Evolutionary conservation across 2,797 vertebrate species (phyloP).

Genomic region (Chaetophractus vellerosus): DNA sequence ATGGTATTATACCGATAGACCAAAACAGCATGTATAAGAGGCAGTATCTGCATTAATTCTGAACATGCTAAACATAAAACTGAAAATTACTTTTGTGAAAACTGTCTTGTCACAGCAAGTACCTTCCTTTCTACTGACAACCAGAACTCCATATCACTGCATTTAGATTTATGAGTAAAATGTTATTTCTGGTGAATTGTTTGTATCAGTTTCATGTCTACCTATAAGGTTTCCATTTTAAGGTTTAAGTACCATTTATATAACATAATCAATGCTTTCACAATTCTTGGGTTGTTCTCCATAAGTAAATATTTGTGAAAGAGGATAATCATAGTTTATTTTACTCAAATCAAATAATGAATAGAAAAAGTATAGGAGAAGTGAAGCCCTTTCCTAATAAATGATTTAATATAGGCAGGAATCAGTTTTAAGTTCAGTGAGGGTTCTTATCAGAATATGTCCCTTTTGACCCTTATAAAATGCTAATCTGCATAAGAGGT

Average conservation of each 20-base stretch:
- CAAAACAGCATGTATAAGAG: constrained; percentile 81
- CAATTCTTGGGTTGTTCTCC: constrained; percentile 87
- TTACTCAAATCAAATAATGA: constrained; percentile 84
- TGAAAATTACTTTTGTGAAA: constrained; percentile 77
- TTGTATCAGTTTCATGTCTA: constrained; percentile 87
- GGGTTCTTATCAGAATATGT: neutral
- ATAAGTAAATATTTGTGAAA: constrained; percentile 89
- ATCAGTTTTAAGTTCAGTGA: constrained; percentile 67
- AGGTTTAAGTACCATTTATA: constrained; percentile 87
- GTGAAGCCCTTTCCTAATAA: constrained; percentile 9
- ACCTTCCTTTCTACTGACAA: constrained; percentile 85
- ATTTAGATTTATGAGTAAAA: constrained; percentile 86
- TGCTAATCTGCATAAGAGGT: neutral
- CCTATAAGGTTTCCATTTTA: constrained; percentile 88
- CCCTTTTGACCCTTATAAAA: neutral
- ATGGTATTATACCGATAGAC: constrained; percentile 80
- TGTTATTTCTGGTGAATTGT: constrained; percentile 87
- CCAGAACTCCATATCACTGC: constrained; percentile 81
- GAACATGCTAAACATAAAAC: constrained; percentile 85
- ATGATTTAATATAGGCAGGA: constrained; percentile 70
- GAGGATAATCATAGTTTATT: constrained; percentile 86
- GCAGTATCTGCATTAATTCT: constrained; percentile 79
- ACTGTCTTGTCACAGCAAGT: constrained; percentile 38
- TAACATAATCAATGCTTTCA: constrained; percentile 87
- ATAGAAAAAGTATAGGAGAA: constrained; percentile 79